Evolutionary conservation across 1,140 invertebrate species (phyloP).

Genomic region (Triops cancriformis): DNA sequence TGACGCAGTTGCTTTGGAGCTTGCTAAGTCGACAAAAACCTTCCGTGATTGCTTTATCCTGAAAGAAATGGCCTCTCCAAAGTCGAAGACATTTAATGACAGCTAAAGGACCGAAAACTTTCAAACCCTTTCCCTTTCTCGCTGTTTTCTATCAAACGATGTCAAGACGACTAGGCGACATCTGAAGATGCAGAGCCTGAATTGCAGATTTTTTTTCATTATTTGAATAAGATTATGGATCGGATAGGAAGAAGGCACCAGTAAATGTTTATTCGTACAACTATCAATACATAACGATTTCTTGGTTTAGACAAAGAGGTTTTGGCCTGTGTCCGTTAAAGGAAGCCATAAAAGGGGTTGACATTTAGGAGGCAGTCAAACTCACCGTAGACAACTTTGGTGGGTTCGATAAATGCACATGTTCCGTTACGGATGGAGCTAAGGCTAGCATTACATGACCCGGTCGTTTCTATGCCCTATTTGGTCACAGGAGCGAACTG

Average conservation of each 20-base stretch:
- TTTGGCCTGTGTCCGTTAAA: background rate
- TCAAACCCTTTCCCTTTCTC: background rate
- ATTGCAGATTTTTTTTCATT: background rate
- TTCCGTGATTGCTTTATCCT: background rate
- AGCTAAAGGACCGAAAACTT: background rate
- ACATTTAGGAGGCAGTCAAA: background rate
- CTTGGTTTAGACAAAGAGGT: background rate
- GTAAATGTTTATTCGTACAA: background rate
- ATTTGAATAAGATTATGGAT: background rate
- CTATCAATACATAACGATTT: background rate
- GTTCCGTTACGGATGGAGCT: background rate
- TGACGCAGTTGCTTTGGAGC: background rate
- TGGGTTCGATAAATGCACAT: background rate
- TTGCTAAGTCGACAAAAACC: background rate
- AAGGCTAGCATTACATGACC: background rate
- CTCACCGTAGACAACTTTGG: background rate
- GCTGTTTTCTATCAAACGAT: background rate
- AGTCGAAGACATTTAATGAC: background rate
- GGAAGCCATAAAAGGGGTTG: background rate
- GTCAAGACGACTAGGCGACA: background rate
- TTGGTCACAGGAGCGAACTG: too few species aligned
- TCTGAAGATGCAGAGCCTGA: background rate
- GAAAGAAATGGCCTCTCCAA: background rate
- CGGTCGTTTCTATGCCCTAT: too few species aligned
- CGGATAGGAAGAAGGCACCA: background rate